Percentiles rank a stretch among this genome's conserved stretches.
phyloP scores from a whole-genome alignment of 2,797 vertebrate genomes.

The Xyrichtys novacula region DNA sequence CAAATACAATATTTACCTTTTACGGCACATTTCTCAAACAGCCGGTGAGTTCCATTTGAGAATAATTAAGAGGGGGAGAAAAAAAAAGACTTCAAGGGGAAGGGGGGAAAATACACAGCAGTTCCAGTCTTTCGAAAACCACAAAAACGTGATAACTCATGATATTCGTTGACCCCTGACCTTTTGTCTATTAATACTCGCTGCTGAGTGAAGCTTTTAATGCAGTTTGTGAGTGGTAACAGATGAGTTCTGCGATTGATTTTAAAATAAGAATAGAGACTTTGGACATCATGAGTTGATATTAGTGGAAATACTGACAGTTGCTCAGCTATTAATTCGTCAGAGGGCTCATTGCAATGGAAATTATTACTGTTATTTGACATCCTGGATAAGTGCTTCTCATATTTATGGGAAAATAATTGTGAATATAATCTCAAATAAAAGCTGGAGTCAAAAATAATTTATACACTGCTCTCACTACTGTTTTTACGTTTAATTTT shows the following conservation, averaged over 20 bases:
- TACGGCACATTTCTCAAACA: constrained; percentile 79
- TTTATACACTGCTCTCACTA: background rate
- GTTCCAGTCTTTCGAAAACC: constrained; percentile 48
- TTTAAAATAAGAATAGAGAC: constrained; percentile 46
- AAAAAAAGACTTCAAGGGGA: constrained; percentile 65
- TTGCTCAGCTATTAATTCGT: constrained; percentile 48
- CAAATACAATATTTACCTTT: constrained; percentile 83
- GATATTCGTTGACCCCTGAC: constrained; percentile 23
- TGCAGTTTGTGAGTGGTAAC: constrained; percentile 55
- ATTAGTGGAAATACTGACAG: constrained; percentile 67
- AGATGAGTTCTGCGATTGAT: constrained; percentile 62
- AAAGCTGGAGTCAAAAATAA: background rate
- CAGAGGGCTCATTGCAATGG: constrained; percentile 42
- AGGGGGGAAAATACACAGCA: constrained; percentile 27
- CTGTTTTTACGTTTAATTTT: background rate
- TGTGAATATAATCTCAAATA: background rate
- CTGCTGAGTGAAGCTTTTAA: constrained; percentile 42
- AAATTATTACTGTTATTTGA: constrained; percentile 49
- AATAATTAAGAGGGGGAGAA: constrained; percentile 76
- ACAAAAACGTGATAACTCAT: constrained; percentile 58
- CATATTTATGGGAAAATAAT: constrained; percentile 44
- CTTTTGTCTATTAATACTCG: constrained; percentile 44
- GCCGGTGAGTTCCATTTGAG: constrained; percentile 67
- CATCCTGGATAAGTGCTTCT: constrained; percentile 29
- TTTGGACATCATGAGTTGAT: constrained; percentile 43